phyloP scores from a whole-genome alignment of 2,888 invertebrate genomes.

The Choreutis nemorana region DNA sequence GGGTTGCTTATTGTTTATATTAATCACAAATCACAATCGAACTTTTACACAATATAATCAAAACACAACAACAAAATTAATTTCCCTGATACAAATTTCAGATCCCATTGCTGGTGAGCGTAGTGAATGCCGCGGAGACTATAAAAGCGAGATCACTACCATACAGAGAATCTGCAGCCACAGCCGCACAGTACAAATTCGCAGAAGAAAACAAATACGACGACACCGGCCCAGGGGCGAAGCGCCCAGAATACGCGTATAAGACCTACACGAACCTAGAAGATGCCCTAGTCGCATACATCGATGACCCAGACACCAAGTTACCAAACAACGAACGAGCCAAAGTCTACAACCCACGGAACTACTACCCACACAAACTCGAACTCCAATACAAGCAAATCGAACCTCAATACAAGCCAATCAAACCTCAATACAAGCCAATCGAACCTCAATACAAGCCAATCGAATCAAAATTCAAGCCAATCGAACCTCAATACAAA shows the following conservation, averaged over 20 bases:
- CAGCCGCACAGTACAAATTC: constrained; percentile 42
- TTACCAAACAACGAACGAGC: constrained; percentile 35
- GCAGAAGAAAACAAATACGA: constrained; percentile 55
- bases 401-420: too few relatives aligned
- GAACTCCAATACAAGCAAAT: too few relatives aligned
- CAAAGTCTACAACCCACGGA: constrained; percentile 26
- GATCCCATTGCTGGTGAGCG: constrained; percentile 22
- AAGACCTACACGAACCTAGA: constrained; percentile 38
- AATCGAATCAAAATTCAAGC: too few relatives aligned
- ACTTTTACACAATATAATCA: too few relatives aligned
- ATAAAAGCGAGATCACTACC: neutral
- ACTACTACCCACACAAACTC: too few relatives aligned
- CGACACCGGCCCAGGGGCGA: constrained; percentile 52
- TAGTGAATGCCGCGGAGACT: constrained; percentile 12
- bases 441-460: too few relatives aligned
- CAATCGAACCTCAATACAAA: too few relatives aligned
- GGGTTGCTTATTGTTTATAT: too few relatives aligned
- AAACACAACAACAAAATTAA: too few relatives aligned
- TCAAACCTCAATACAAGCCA: too few relatives aligned
- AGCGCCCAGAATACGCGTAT: constrained; percentile 34
- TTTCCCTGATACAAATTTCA: constrained; percentile 17
- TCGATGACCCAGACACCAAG: constrained; percentile 47
- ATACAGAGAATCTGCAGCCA: constrained; percentile 23
- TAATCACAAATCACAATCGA: too few relatives aligned
- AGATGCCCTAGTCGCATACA: constrained; percentile 37